Percentiles rank a stretch among this genome's conserved stretches.
Conservation (phyloP, 2,888 invertebrate genomes). For the Allygus modestus region DNA sequence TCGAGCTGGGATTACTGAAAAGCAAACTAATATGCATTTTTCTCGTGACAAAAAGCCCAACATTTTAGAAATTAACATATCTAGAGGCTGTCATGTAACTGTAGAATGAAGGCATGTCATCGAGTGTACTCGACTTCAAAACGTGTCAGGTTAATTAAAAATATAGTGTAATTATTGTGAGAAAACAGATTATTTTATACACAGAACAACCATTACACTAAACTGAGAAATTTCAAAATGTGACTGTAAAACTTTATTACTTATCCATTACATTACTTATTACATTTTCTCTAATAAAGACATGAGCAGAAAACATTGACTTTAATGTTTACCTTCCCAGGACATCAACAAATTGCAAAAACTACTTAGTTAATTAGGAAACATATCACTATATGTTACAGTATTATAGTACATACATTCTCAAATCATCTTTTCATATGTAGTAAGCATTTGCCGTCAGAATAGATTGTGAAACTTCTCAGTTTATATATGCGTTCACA, state of each 20-base stretch:
- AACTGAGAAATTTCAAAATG: not conserved
- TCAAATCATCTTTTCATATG: no score
- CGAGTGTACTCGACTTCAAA: not conserved
- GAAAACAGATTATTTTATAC: not conserved
- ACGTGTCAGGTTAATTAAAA: no score
- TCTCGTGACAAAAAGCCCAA: not conserved
- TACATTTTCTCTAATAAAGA: no score
- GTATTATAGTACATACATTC: no score
- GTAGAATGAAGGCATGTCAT: not conserved
- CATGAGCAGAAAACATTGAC: no score
- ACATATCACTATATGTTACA: no score
- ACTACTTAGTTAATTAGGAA: no score
- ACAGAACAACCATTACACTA: not conserved
- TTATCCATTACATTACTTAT: no score
- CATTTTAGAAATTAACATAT: not conserved
- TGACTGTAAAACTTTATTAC: not conserved
- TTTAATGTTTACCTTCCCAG: no score
- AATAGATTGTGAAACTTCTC: not conserved
- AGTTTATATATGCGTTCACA: not conserved
- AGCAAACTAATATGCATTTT: not conserved
- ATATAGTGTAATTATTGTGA: not conserved
- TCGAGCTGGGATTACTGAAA: not conserved
- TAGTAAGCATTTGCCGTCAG: no score
- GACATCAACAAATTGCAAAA: no score
- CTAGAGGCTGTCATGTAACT: not conserved